phyloP scores from a whole-genome alignment of 2,113 vertebrate genomes.

The Burhinus oedicnemus region DNA sequence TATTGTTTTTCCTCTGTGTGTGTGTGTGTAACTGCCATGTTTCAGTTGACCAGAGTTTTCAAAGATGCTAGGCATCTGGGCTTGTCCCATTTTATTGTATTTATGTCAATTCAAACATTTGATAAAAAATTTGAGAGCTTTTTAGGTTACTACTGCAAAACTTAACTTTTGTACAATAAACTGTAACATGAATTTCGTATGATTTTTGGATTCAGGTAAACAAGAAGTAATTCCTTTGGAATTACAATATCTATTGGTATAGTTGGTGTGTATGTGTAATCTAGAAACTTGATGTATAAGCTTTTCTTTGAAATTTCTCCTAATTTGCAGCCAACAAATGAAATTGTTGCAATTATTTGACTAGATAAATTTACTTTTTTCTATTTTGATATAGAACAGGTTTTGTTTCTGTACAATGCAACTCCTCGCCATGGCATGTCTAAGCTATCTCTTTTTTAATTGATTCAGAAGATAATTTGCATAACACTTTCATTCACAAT shows the following conservation, averaged over 20 bases:
- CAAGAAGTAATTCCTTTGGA: conserved; percentile 5
- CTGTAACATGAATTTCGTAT: conserved; percentile 4
- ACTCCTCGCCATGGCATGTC: background rate
- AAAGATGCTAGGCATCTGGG: background rate
- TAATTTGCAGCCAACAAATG: background rate
- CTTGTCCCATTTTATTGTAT: conserved; percentile 38
- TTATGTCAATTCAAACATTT: conserved; percentile 46
- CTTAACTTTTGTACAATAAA: background rate
- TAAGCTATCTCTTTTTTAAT: background rate
- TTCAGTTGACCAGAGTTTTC: background rate
- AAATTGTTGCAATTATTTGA: background rate
- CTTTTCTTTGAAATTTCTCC: background rate
- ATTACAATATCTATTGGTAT: background rate
- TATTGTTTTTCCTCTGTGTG: background rate
- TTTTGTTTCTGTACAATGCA: background rate
- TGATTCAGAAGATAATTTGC: background rate
- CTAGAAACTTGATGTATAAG: background rate
- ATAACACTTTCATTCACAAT: background rate
- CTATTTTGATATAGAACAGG: background rate
- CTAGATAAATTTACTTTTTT: background rate
- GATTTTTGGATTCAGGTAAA: conserved; percentile 39
- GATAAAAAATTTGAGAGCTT: conserved; percentile 10
- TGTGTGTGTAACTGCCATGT: background rate
- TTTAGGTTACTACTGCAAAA: conserved; percentile 45
- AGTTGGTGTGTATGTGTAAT: background rate